These are phyloP conservation scores for Harpegnathos saltator DNA, from an alignment of 1,140 invertebrate genomes.

Conservation along the genomic window DNA sequence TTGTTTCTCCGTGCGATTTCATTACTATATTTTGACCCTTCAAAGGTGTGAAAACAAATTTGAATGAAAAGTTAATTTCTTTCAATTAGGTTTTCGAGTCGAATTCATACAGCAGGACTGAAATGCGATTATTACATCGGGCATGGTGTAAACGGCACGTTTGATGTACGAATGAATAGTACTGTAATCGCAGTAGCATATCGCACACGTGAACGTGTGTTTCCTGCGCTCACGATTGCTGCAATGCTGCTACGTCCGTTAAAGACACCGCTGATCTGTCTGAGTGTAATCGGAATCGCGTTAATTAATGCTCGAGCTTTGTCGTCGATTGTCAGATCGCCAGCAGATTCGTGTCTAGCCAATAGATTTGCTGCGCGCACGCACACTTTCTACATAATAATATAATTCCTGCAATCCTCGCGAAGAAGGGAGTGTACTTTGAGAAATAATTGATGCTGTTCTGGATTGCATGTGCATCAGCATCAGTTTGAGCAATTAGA, in stretches of 20 bases:
- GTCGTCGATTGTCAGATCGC: constrained; percentile 29
- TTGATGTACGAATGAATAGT: background rate
- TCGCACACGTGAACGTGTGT: background rate
- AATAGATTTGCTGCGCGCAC: constrained; percentile 16
- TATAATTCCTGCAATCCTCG: background rate
- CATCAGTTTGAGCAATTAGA: no score
- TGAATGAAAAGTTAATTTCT: no score
- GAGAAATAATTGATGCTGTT: constrained; percentile 6
- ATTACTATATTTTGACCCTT: no score
- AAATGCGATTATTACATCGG: background rate
- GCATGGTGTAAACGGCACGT: background rate
- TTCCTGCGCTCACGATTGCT: background rate
- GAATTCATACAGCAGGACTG: background rate
- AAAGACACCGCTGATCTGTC: background rate
- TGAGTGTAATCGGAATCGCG: constrained; percentile 23
- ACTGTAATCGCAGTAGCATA: background rate
- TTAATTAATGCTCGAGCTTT: constrained; percentile 21
- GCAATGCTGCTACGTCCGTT: constrained; percentile 19
- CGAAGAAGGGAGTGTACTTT: background rate
- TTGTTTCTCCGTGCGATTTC: no score
- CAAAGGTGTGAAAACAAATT: no score
- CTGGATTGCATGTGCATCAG: no score
- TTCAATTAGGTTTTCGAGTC: no score
- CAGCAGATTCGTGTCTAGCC: background rate
- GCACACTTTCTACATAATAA: no score